phyloP scores from a whole-genome alignment of 2,888 invertebrate species.

The Ptychoptera contaminata region DNA sequence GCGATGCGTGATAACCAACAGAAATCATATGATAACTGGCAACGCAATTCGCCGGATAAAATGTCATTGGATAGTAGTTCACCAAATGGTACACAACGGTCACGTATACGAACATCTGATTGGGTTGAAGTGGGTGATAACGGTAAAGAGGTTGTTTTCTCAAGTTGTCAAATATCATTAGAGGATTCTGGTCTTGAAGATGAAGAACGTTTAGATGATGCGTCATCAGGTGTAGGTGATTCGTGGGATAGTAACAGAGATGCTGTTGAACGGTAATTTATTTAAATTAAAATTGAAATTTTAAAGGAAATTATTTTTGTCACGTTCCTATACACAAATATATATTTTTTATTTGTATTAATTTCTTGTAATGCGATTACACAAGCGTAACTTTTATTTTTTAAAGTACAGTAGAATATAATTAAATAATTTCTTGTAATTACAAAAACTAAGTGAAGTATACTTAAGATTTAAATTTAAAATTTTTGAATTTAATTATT shows the following conservation, averaged over 20 bases:
- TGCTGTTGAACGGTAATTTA: slow-evolving; percentile 18
- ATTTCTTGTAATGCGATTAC: no score
- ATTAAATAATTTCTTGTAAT: no score
- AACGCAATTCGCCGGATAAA: slow-evolving; percentile 1
- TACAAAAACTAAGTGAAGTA: no score
- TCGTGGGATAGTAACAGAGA: slow-evolving; percentile 32
- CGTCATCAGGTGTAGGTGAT: slow-evolving; percentile 30
- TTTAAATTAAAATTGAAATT: not conserved
- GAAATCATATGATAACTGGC: not conserved
- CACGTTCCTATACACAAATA: no score
- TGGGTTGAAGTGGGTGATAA: slow-evolving; percentile 39
- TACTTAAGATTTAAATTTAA: no score
- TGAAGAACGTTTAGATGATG: slow-evolving; percentile 30
- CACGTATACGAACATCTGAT: slow-evolving; percentile 33
- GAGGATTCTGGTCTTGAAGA: slow-evolving; percentile 34
- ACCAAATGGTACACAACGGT: slow-evolving; percentile 28
- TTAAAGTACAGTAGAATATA: no score
- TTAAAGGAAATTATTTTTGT: no score
- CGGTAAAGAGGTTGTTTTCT: slow-evolving; percentile 36
- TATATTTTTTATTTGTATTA: no score
- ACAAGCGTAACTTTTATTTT: no score
- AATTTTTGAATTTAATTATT: no score
- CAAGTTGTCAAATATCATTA: slow-evolving; percentile 40
- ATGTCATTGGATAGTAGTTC: slow-evolving; percentile 21
- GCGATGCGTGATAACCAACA: slow-evolving; percentile 36